Evolutionary conservation across 2,113 vertebrate species (phyloP).

Genomic region (Toxostoma redivivum): DNA sequence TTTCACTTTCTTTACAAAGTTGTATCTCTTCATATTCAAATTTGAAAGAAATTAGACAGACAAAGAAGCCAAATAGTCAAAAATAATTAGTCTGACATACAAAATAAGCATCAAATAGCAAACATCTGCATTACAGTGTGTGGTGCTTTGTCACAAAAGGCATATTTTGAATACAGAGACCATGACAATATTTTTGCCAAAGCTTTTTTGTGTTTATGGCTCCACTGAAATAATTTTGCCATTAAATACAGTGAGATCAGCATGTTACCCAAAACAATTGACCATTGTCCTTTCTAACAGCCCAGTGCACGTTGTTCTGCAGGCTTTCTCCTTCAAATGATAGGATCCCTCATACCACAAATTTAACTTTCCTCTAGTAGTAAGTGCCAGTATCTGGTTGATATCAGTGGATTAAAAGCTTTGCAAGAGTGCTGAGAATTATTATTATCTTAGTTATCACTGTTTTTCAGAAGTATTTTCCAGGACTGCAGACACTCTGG

Average conservation of each 20-base stretch:
- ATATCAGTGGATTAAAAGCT: conserved; percentile 60
- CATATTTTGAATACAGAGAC: not conserved
- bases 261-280: not conserved
- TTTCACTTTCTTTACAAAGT: not conserved
- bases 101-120: not conserved
- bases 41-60: not conserved
- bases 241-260: not conserved
- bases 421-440: conserved; percentile 38
- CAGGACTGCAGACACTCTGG: not conserved
- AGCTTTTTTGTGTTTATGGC: not conserved
- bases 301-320: not conserved
- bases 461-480: conserved; percentile 29
- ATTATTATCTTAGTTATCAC: conserved; percentile 61
- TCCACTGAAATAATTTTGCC: not conserved
- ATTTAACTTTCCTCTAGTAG: not conserved
- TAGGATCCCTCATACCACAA: not conserved
- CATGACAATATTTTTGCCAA: not conserved
- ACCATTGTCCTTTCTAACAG: not conserved
- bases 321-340: not conserved
- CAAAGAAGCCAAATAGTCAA: not conserved
- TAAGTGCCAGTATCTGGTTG: conserved; percentile 15
- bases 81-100: not conserved
- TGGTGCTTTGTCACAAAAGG: not conserved
- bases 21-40: not conserved
- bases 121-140: not conserved